Base-by-base conservation (phyloP, 2,113 vertebrate genomes). In the Pelecanoides urinatrix region DNA sequence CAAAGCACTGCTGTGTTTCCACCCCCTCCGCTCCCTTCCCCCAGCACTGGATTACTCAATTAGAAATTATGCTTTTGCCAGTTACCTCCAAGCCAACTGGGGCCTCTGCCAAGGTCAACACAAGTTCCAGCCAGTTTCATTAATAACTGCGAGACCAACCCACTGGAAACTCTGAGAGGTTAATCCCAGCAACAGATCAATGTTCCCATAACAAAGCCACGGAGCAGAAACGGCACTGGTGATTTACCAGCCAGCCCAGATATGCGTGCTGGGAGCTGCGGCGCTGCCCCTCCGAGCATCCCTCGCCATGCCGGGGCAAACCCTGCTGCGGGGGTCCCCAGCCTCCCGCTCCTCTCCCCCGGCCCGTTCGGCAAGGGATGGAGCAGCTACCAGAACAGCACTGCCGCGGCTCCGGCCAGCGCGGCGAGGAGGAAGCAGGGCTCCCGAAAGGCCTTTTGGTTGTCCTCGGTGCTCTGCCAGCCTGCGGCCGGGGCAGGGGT, bases 121-220 rank as follows among this genome's bases (percentile, higher is more conserved):
- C 93, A 72, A 95, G 95, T 88, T 94, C 74, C 95, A 95, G 98
- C 97, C 97, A 96, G 96, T 94, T 95, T 96, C 96, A 94, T 97
- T 97, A 97, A 97, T 96, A 96, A 93, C 94, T 73, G 97, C 13
- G 45, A 95, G 96, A 94, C 95, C 96, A 88, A 85, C 97, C 94
- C 97, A 94, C 95, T 97, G 96, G 97, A 97, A 97, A 96, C 88
- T 96, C 95, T 93, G 96, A 96, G 95, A 97, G 93, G 96, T 97
- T 97, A 97, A 98, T 97, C 97, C 97, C 96, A 94, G 96, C 96
- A 97, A 97, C 94, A 96, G 97, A 97, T 96, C 96, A n/a, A 78
- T 70, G 94, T 96, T 97, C 96, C 94, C 93, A 96, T 95, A 96
- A 96, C 94, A 95, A 93, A 96, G 94, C 72, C 83, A 78, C 1